Base-by-base conservation (phyloP, 1,140 invertebrate genomes). In the Papilio glaucus region DNA sequence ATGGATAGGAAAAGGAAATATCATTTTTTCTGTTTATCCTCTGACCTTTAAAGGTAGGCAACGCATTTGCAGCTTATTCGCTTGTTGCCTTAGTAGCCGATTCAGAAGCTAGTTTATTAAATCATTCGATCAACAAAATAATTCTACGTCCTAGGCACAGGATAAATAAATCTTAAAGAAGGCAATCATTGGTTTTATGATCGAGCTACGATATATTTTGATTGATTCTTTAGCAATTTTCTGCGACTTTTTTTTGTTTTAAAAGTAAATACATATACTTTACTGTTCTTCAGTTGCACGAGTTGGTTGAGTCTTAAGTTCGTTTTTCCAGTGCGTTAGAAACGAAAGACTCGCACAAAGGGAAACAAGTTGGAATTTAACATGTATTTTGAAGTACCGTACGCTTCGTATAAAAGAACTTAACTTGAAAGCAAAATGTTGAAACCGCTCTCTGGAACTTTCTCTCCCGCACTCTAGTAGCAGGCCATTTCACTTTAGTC, bases 381-480 rank as follows among this genome's bases (percentile, higher is more conserved):
- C 21, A 21, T 57, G 49, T 57, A 57, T 57, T 57, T 57, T 57
- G 49, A 57, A 57, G 49, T 57, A 57, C 49, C 18, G 21, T 24
- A 57, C 49, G 49, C 49, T 24, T 57, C 49, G 15, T 38, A 39
- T 65, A 38, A 65, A 65, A 65, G 62, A 65, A 38, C 62, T 41
- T 65, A 38, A 68, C 65, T 45, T 68, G 65, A 68, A 68, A 68
- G 65, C 39, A 65, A 65, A 68, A 45, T 68, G 65, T 68, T 68
- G 38, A 68, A 68, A 68, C 65, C 38, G 39, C 65, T 45, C 65
- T 21, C 8, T 68, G 12, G 26, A 68, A 68, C 65, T 68, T 68
- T 45, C 38, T 26, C 63, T 41, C 38, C n/a, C 41, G 41, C 41
- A 68, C 65, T 68, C 39, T 24, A 68, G 65, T 24, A 68, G 65